Conservation (phyloP, 1,140 invertebrate genomes). For the Bombus sibiricus region DNA sequence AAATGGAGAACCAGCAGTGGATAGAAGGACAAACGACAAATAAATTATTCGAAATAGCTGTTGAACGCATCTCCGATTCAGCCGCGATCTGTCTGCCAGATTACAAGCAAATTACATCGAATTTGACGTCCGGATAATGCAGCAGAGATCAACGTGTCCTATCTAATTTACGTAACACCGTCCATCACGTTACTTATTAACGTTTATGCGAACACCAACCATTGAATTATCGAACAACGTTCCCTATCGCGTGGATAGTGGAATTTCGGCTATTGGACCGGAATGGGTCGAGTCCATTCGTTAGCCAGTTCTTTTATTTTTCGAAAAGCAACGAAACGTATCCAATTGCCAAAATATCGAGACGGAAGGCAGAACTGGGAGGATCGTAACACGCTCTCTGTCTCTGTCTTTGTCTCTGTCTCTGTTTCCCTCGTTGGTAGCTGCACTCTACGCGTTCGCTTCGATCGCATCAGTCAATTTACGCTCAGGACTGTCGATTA, state of each 20-base stretch:
- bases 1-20: too few relatives aligned
- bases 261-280: neutral
- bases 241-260: neutral
- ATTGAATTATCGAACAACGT: constrained; percentile 39
- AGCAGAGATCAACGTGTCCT: constrained; percentile 30
- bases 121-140: constrained; percentile 35
- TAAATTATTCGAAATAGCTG: constrained; percentile 19
- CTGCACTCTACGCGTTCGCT: neutral
- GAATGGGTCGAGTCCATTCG: neutral
- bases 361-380: neutral
- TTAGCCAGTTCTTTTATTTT: neutral
- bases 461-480: constrained; percentile 38
- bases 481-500: constrained; percentile 35
- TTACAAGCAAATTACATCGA: constrained; percentile 48
- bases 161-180: constrained; percentile 32
- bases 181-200: constrained; percentile 51
- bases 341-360: neutral
- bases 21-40: neutral
- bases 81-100: constrained; percentile 12
- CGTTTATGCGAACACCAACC: constrained; percentile 7
- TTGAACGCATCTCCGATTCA: neutral
- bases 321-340: neutral
- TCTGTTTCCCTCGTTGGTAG: neutral
- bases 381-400: neutral
- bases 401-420: too few relatives aligned